Evolutionary conservation across 2,113 vertebrate genomes (phyloP).

Genomic region (Vombatus ursinus): DNA sequence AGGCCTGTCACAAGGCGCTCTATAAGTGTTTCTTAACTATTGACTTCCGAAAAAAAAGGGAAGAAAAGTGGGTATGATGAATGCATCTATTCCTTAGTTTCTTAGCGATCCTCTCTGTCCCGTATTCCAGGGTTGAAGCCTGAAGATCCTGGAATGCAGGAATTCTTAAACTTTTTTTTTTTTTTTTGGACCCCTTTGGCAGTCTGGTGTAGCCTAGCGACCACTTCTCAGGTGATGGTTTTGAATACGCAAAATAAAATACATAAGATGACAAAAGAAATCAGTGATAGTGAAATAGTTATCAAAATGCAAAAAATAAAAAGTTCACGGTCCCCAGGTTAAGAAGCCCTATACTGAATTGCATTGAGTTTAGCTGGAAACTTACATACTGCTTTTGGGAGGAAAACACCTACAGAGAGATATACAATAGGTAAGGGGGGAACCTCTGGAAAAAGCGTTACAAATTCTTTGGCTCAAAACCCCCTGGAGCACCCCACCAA

Average conservation of each 20-base stretch:
- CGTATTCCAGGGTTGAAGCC: not conserved
- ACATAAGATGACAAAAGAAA: not conserved
- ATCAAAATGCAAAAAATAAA: not conserved
- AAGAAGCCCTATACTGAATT: not conserved
- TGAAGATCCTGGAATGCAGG: not conserved
- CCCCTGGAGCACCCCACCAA: not conserved
- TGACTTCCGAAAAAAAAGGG: not conserved
- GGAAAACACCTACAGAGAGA: not conserved
- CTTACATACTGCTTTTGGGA: not conserved
- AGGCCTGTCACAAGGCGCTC: not conserved
- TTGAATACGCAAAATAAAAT: not conserved
- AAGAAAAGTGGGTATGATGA: not conserved
- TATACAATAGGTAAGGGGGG: not conserved
- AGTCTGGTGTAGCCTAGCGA: not conserved
- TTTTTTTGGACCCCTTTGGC: not conserved
- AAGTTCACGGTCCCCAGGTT: not conserved
- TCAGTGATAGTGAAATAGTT: not conserved
- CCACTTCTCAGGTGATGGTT: not conserved
- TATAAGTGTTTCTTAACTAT: not conserved
- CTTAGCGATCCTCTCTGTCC: not conserved
- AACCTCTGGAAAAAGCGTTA: rapidly evolving
- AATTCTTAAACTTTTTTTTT: not conserved
- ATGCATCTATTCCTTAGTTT: not conserved
- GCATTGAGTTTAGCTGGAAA: not conserved
- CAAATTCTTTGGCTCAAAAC: not conserved